A percentile compares a stretch with the other conserved stretches of the same genome.
These are phyloP conservation scores for Colistium nudipinnis DNA, from an alignment of 2,113 vertebrate species.

Conservation along the genomic window DNA sequence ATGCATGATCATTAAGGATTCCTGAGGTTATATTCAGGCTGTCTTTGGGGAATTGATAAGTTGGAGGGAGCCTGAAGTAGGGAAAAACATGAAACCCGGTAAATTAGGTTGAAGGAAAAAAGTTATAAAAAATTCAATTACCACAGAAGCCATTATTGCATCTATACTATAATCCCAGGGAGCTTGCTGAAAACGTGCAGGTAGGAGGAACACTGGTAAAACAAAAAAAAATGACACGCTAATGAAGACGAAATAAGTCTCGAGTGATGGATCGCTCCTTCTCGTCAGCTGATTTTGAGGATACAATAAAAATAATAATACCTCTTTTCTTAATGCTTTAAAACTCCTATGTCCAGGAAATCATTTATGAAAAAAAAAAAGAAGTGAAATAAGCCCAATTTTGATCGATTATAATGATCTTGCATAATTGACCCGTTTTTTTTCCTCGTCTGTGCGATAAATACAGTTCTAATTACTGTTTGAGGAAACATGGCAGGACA, in stretches of 20 bases:
- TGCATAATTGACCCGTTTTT: neutral
- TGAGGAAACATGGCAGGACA: conserved; percentile 24
- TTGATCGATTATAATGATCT: neutral
- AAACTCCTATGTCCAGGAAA: neutral
- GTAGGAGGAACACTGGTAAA: conserved; percentile 13
- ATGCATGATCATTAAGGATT: conserved; percentile 38
- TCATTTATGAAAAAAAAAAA: neutral
- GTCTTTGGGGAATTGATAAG: conserved; percentile 49
- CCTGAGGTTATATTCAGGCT: conserved; percentile 23
- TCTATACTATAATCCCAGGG: conserved; percentile 44
- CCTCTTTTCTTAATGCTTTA: neutral
- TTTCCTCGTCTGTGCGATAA: neutral
- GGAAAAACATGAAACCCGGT: conserved; percentile 45
- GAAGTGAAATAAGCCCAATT: neutral
- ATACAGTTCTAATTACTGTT: neutral
- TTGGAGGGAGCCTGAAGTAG: conserved; percentile 1
- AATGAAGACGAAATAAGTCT: conserved; percentile 57
- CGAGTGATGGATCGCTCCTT: conserved; percentile 23
- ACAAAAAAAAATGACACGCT: conserved; percentile 43
- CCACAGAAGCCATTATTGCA: conserved; percentile 33
- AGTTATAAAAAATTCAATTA: conserved; percentile 45
- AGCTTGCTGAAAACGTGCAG: neutral
- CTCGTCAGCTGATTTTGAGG: conserved; percentile 45
- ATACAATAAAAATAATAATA: conserved; percentile 50
- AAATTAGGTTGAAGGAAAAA: conserved; percentile 57